Conservation (phyloP, 2,888 invertebrate species). For the Gortyna flavago region DNA sequence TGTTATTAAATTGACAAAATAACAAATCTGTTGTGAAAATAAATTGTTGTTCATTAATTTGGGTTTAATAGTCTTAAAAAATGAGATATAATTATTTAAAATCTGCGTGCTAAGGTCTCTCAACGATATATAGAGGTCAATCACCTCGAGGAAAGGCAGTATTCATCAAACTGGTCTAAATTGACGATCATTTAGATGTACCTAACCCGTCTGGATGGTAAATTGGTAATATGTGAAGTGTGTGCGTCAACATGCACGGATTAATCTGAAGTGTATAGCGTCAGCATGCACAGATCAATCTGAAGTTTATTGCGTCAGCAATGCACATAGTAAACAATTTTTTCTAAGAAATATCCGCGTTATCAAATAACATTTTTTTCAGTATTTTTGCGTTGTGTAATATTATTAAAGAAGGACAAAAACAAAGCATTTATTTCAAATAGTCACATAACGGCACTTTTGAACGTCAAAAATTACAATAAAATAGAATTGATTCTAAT, state of each 20-base stretch:
- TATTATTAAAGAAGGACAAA: neutral
- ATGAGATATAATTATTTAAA: neutral
- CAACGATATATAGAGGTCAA: neutral
- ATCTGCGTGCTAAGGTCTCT: neutral
- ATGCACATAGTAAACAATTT: too few relatives aligned
- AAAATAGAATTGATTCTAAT: too few relatives aligned
- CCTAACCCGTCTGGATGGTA: neutral
- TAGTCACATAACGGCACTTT: too few relatives aligned
- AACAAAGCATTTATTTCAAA: too few relatives aligned
- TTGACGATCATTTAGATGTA: neutral
- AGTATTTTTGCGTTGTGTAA: neutral
- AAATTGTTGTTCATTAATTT: slow-evolving; percentile 17
- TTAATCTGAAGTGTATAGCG: too few relatives aligned
- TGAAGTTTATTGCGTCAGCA: too few relatives aligned
- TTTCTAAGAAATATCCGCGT: neutral
- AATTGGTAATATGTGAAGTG: neutral
- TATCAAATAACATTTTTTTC: neutral
- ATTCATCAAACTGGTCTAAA: neutral
- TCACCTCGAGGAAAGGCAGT: neutral
- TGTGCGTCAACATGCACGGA: too few relatives aligned
- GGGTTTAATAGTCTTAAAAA: neutral
- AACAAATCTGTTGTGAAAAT: slow-evolving; percentile 16
- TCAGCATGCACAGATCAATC: too few relatives aligned
- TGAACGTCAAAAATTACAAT: too few relatives aligned
- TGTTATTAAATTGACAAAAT: slow-evolving; percentile 45